These are phyloP conservation scores for Alligator sinensis DNA, from an alignment of 2,113 vertebrate genomes.

Conservation along the genomic window DNA sequence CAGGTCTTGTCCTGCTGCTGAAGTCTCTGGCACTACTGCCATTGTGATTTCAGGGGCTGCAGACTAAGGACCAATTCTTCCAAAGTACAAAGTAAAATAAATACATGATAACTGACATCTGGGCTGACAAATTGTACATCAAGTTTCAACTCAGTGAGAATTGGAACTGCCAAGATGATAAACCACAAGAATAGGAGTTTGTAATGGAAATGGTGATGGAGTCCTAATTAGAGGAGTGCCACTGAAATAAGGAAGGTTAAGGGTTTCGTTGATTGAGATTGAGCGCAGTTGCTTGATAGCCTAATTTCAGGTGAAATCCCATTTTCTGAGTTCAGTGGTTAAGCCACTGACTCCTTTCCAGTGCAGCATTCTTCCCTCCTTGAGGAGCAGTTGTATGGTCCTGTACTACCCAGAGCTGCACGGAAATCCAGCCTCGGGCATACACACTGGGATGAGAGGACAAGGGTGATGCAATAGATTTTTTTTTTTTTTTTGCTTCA, in stretches of 20 bases:
- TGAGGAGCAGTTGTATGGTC: background rate
- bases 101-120: conserved; percentile 54
- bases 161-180: conserved; percentile 62
- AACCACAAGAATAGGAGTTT: conserved; percentile 63
- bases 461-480: conserved; percentile 11
- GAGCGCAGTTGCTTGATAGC: conserved; percentile 73
- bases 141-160: conserved; percentile 60
- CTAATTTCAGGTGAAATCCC: conserved; percentile 77
- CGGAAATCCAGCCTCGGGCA: background rate
- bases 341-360: conserved; percentile 26
- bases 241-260: conserved; percentile 73
- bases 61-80: background rate
- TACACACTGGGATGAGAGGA: background rate
- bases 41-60: background rate
- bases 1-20: background rate
- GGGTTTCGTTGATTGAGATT: conserved; percentile 75
- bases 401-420: background rate
- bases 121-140: conserved; percentile 59
- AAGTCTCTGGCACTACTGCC: background rate
- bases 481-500: background rate
- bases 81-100: conserved; percentile 45
- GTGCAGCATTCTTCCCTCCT: conserved; percentile 54
- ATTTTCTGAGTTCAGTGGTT: conserved; percentile 60
- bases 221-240: conserved; percentile 70
- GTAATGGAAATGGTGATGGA: conserved; percentile 71